Percentiles rank a stretch among this genome's conserved stretches.
These are phyloP conservation scores for Aurelia coerulea DNA, from an alignment of 30 jellyfish, hydroid and myxozoan species.

Conservation along the genomic window DNA sequence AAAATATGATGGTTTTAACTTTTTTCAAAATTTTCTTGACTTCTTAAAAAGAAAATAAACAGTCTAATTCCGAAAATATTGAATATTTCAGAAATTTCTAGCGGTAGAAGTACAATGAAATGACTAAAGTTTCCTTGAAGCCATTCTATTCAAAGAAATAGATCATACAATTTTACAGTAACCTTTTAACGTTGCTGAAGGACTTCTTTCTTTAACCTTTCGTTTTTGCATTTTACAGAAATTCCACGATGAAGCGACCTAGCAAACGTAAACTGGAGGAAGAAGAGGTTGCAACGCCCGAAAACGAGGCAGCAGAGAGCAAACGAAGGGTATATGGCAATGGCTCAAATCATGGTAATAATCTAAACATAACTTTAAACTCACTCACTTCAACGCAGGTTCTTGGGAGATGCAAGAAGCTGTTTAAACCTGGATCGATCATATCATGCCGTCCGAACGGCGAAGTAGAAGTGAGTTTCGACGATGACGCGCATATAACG, in stretches of 20 bases:
- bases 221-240: too few relatives aligned
- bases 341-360: not conserved
- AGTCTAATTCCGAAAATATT: too few relatives aligned
- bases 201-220: too few relatives aligned
- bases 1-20: too few relatives aligned
- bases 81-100: too few relatives aligned
- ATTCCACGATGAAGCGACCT: constrained; percentile 1
- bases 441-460: constrained; percentile 65
- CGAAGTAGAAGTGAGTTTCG: constrained; percentile 80
- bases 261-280: not conserved
- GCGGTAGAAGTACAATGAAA: too few relatives aligned
- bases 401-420: constrained; percentile 63
- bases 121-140: too few relatives aligned
- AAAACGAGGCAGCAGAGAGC: constrained; percentile 9
- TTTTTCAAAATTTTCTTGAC: too few relatives aligned
- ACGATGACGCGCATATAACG: constrained; percentile 73
- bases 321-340: not conserved
- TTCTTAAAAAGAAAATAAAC: too few relatives aligned
- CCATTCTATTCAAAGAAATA: too few relatives aligned
- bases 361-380: constrained; percentile 17
- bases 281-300: not conserved
- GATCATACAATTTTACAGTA: too few relatives aligned
- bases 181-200: too few relatives aligned
- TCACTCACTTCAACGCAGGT: constrained; percentile 72
- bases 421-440: constrained; percentile 81